These are phyloP conservation scores for Dufourea novaeangliae DNA, from an alignment of 1,140 invertebrate species.

Conservation along the genomic window DNA sequence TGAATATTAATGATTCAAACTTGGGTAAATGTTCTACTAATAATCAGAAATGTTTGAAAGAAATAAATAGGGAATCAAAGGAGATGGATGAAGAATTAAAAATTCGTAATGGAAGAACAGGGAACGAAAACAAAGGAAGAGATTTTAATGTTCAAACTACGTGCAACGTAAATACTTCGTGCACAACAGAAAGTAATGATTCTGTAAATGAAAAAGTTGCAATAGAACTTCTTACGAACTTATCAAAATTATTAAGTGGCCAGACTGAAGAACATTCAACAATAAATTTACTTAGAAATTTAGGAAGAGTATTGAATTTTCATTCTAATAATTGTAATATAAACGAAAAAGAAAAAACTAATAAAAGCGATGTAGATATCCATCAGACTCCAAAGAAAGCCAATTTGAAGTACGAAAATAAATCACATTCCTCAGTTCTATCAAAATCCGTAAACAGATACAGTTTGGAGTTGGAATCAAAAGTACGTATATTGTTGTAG, in stretches of 20 bases:
- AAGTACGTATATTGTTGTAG: conserved; percentile 54
- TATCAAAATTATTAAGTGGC: conserved; percentile 68
- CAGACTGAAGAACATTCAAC: conserved; percentile 57
- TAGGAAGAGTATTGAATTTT: conserved; percentile 66
- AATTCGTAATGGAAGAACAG: background rate
- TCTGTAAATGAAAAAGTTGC: conserved; percentile 58
- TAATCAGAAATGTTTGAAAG: conserved; percentile 25
- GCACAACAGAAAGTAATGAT: conserved; percentile 13
- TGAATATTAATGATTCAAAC: conserved; percentile 7
- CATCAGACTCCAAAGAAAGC: conserved; percentile 24
- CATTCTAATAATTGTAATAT: conserved; percentile 47
- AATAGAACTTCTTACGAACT: conserved; percentile 59
- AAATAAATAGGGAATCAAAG: conserved; percentile 14
- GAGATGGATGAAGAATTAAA: background rate
- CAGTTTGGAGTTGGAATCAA: conserved; percentile 52
- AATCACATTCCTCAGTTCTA: conserved; percentile 9
- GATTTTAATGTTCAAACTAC: background rate
- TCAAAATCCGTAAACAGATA: conserved; percentile 52
- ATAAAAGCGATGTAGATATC: conserved; percentile 1
- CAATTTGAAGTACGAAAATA: conserved; percentile 7
- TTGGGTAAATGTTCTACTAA: conserved; percentile 16
- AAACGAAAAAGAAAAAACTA: conserved; percentile 8
- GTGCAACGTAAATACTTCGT: background rate
- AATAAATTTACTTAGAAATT: conserved; percentile 62
- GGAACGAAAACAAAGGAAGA: conserved; percentile 7